Conservation (phyloP, 2,113 vertebrate species). For the Amazona vittata region DNA sequence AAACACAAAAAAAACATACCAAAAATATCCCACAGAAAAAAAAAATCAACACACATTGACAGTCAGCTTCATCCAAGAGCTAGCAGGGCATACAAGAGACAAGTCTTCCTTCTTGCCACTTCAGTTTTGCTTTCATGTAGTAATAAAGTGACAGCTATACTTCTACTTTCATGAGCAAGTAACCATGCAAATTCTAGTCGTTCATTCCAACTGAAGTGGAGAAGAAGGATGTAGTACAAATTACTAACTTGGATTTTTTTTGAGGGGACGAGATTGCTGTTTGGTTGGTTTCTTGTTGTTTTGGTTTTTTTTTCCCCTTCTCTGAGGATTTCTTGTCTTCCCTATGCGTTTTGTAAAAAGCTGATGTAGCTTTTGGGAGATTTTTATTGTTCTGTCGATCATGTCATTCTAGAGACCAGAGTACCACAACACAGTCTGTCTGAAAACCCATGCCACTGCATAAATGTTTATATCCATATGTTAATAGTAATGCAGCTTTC, state of each 20-base stretch:
- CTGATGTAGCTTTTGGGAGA: rapidly evolving
- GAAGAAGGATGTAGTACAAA: neutral
- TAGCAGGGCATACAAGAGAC: neutral
- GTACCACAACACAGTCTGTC: neutral
- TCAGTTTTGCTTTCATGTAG: neutral
- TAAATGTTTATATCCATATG: neutral
- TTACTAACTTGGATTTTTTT: neutral
- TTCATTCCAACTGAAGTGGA: neutral
- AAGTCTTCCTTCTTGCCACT: neutral
- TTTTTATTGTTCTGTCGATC: neutral
- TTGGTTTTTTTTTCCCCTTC: rapidly evolving
- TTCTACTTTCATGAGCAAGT: neutral
- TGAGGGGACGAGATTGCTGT: rapidly evolving
- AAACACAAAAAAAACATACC: neutral
- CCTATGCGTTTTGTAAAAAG: neutral
- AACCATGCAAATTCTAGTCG: neutral
- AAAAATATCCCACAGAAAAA: no score
- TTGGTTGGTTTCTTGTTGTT: neutral
- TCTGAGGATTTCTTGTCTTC: neutral
- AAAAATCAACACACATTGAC: neutral
- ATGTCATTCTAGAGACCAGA: neutral
- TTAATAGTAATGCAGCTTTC: neutral
- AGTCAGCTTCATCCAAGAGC: neutral
- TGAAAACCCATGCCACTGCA: neutral
- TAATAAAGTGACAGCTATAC: neutral